Percentiles rank a stretch among this genome's conserved stretches.
These are phyloP conservation scores for Hypocryptadius cinnamomeus DNA, from an alignment of 2,113 vertebrate species.

Conservation along the genomic window DNA sequence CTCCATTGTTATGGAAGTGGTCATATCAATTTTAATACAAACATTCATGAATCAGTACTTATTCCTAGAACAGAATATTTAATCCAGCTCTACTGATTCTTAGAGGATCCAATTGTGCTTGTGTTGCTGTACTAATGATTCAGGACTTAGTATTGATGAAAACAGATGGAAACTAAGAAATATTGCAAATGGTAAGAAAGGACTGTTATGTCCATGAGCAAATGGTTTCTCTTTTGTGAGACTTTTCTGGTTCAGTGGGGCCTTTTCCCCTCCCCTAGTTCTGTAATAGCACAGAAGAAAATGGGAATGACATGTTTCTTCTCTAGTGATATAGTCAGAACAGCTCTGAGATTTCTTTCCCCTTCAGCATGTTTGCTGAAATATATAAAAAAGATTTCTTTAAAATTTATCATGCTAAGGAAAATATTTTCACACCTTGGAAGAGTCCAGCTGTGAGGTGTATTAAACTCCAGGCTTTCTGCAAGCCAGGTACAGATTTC, in stretches of 20 bases:
- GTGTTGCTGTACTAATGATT: neutral
- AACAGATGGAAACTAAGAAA: neutral
- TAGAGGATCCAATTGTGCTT: neutral
- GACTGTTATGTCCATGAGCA: neutral
- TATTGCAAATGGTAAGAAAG: neutral
- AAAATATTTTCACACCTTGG: neutral
- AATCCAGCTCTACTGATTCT: neutral
- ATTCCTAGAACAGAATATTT: neutral
- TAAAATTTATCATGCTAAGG: neutral
- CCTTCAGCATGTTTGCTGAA: neutral
- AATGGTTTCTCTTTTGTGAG: neutral
- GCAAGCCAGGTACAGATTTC: neutral
- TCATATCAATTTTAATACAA: constrained; percentile 11
- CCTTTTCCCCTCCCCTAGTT: neutral
- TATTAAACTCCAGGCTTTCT: neutral
- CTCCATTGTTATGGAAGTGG: neutral
- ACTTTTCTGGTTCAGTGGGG: neutral
- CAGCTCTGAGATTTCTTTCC: neutral
- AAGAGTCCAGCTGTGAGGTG: neutral
- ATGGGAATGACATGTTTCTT: neutral
- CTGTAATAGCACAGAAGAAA: neutral
- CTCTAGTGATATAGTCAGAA: neutral
- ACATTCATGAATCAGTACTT: neutral
- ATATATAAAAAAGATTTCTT: neutral
- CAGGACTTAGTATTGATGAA: neutral